Percentiles rank a stretch among this genome's conserved stretches.
phyloP scores from a whole-genome alignment of 2,888 invertebrate species.

The Stegophylla sp. region DNA sequence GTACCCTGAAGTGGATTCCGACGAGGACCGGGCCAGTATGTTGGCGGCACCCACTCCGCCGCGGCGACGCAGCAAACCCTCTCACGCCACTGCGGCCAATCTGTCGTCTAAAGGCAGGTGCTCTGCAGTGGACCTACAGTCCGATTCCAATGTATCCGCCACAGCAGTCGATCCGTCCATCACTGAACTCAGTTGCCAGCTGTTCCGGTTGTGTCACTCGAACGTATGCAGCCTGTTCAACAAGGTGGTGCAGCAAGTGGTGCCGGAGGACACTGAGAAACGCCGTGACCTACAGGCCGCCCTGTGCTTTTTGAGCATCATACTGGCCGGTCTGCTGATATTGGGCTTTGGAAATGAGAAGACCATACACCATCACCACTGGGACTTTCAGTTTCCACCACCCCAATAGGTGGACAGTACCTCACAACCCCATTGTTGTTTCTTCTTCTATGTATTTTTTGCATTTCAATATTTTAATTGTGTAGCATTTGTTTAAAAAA shows the following conservation, averaged over 20 bases:
- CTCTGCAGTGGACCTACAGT: background rate
- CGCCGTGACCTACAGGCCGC: slow-evolving; percentile 79
- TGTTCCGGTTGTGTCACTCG: slow-evolving; percentile 64
- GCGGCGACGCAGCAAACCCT: slow-evolving; percentile 51
- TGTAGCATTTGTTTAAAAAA: background rate
- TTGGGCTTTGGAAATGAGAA: slow-evolving; percentile 74
- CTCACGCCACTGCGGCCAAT: background rate
- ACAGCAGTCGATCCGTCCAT: slow-evolving; percentile 66
- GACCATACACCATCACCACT: slow-evolving; percentile 79
- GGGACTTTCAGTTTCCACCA: slow-evolving; percentile 88
- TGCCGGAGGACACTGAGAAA: slow-evolving; percentile 67
- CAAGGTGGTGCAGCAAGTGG: slow-evolving; percentile 69
- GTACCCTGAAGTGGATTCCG: slow-evolving; percentile 60
- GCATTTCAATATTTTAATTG: slow-evolving; percentile 18
- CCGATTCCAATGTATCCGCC: slow-evolving; percentile 4
- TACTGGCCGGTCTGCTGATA: slow-evolving; percentile 79
- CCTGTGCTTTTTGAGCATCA: slow-evolving; percentile 78
- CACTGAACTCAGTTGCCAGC: slow-evolving; percentile 72
- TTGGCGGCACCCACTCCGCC: slow-evolving; percentile 47
- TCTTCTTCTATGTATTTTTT: background rate
- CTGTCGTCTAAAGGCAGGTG: background rate
- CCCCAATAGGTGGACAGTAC: slow-evolving; percentile 63
- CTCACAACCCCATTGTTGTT: background rate
- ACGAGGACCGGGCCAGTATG: slow-evolving; percentile 57
- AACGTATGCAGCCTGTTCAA: slow-evolving; percentile 71